A percentile compares a stretch with the other conserved stretches of the same genome.
Conservation (phyloP, 2,797 vertebrate species). For the Tenualosa thibaudeaui region DNA sequence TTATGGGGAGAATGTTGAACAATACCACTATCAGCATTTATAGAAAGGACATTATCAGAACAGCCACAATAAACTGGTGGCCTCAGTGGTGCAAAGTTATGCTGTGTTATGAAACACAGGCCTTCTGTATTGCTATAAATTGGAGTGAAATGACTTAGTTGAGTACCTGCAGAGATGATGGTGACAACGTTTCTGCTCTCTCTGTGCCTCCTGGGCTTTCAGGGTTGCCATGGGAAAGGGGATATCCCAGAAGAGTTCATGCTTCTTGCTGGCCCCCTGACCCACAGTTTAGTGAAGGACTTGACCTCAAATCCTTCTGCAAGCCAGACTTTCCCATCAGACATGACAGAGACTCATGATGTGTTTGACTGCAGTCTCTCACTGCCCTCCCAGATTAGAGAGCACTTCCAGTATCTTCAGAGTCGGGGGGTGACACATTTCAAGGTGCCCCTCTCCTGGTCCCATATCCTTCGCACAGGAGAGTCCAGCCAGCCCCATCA, state of each 20-base stretch:
- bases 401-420: conserved; percentile 65
- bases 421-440: conserved; percentile 66
- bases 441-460: conserved; percentile 70
- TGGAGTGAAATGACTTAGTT: neutral
- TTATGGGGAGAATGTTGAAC: neutral
- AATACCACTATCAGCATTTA: neutral
- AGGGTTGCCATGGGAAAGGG: conserved; percentile 39
- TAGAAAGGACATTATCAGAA: neutral
- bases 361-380: conserved; percentile 65
- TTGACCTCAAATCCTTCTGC: conserved; percentile 31
- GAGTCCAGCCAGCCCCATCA: conserved; percentile 49
- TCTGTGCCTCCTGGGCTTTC: conserved; percentile 44
- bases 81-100: neutral
- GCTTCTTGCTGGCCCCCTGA: conserved; percentile 73
- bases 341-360: conserved; percentile 16
- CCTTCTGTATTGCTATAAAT: conserved; percentile 33
- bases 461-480: conserved; percentile 69
- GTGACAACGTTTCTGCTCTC: conserved; percentile 41
- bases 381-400: conserved; percentile 53
- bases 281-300: conserved; percentile 35
- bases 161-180: neutral
- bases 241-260: conserved; percentile 55
- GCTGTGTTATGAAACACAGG: neutral
- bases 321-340: neutral
- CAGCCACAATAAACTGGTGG: neutral